A percentile compares a stretch with the other conserved stretches of the same genome.
These are phyloP conservation scores for Entelurus aequoreus DNA, from an alignment of 2,113 vertebrate species.

Conservation along the genomic window DNA sequence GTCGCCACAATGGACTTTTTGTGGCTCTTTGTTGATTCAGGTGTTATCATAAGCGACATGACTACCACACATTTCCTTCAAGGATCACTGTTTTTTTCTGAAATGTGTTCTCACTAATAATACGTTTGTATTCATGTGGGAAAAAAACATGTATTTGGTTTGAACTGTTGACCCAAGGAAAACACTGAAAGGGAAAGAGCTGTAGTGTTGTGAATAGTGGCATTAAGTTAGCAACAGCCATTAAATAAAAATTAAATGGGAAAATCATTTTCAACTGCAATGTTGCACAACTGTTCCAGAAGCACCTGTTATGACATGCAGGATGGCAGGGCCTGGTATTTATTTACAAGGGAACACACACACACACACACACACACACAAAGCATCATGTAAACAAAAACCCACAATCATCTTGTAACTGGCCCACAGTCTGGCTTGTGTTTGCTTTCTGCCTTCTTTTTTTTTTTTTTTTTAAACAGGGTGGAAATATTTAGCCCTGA, in stretches of 20 bases:
- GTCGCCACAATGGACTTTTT: background rate
- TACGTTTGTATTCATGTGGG: background rate
- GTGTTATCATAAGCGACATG: background rate
- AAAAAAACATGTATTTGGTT: too few relatives aligned
- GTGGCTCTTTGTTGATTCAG: background rate
- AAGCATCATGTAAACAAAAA: conserved; percentile 67
- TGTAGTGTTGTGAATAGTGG: background rate
- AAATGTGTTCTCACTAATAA: conserved; percentile 22
- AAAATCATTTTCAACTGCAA: background rate
- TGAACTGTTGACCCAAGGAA: too few relatives aligned
- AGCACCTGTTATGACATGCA: conserved; percentile 64
- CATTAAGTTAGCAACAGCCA: background rate
- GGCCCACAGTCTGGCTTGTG: conserved; percentile 69
- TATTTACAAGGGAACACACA: conserved; percentile 42
- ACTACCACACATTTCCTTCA: background rate
- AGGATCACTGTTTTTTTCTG: background rate
- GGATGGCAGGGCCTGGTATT: conserved; percentile 51
- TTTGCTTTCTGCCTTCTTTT: conserved; percentile 66
- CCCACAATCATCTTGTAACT: conserved; percentile 58
- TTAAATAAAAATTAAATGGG: too few relatives aligned
- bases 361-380: conserved; percentile 31
- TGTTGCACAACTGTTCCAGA: conserved; percentile 30
- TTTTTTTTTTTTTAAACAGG: conserved; percentile 22
- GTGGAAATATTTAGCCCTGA: conserved; percentile 71
- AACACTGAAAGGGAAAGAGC: background rate